phyloP scores from a whole-genome alignment of 2,888 invertebrate genomes.

The Drosophila mimica region DNA sequence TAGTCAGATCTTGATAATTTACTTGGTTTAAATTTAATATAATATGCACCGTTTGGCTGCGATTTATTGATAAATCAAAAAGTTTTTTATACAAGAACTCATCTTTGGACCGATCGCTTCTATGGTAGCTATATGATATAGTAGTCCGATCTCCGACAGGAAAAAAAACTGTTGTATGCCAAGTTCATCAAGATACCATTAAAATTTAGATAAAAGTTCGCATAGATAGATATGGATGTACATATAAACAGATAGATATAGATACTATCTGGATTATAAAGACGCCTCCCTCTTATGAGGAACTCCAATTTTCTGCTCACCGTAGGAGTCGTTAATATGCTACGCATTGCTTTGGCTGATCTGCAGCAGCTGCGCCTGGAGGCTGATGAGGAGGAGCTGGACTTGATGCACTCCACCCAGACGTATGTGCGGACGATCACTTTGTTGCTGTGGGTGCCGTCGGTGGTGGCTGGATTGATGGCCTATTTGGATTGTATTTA shows the following conservation, averaged over 20 bases:
- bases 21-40: no score
- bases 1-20: no score
- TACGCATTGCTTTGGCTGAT: slow-evolving; percentile 63
- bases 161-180: neutral
- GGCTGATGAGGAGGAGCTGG: slow-evolving; percentile 62
- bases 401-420: slow-evolving; percentile 53
- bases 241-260: no score
- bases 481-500: slow-evolving; percentile 71
- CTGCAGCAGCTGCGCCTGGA: slow-evolving; percentile 44
- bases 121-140: neutral
- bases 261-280: no score
- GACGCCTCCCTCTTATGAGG: neutral
- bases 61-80: neutral
- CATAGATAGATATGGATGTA: no score
- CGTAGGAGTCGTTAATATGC: slow-evolving; percentile 63
- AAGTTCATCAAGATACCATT: no score
- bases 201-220: no score
- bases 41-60: no score
- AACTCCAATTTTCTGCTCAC: neutral
- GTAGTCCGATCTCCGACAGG: neutral
- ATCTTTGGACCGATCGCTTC: neutral
- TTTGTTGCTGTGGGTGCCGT: slow-evolving; percentile 62
- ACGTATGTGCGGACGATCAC: slow-evolving; percentile 64
- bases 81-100: neutral
- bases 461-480: slow-evolving; percentile 62